phyloP scores from a whole-genome alignment of 2,797 vertebrate species.

The Rhinatrema bivittatum region DNA sequence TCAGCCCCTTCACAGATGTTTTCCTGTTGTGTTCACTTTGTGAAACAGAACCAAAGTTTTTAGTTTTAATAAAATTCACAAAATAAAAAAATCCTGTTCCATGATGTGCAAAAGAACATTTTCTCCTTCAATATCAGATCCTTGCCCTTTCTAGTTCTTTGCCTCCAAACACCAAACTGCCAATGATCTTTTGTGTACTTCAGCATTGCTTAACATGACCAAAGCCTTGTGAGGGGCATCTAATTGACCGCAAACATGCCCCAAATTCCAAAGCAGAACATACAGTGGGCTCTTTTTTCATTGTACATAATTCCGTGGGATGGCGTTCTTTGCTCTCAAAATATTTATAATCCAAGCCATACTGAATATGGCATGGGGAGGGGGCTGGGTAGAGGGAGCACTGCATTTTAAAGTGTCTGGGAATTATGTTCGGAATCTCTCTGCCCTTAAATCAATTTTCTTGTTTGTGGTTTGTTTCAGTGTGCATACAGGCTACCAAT shows the following conservation, averaged over 20 bases:
- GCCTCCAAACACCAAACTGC: conserved; percentile 24
- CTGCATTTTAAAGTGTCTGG: background rate
- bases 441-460: conserved; percentile 19
- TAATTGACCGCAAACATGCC: conserved; percentile 18
- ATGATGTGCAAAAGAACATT: too few relatives aligned
- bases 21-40: too few relatives aligned
- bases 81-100: conserved; percentile 41
- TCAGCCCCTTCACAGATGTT: too few relatives aligned
- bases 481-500: conserved; percentile 21
- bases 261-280: conserved; percentile 18
- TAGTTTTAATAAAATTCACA: too few relatives aligned
- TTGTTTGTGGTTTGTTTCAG: conserved; percentile 36
- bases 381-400: too few relatives aligned
- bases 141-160: conserved; percentile 37
- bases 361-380: too few relatives aligned
- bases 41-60: conserved; percentile 23
- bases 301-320: conserved; percentile 13
- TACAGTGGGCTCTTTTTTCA: conserved; percentile 21
- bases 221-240: conserved; percentile 7
- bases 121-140: conserved; percentile 30
- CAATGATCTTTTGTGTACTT: conserved; percentile 33
- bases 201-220: conserved; percentile 34
- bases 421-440: conserved; percentile 32
- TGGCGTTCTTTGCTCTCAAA: too few relatives aligned
- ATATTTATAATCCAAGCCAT: conserved; percentile 5